phyloP scores from a whole-genome alignment of 2,113 vertebrate genomes.

The Edolisoma coerulescens region DNA sequence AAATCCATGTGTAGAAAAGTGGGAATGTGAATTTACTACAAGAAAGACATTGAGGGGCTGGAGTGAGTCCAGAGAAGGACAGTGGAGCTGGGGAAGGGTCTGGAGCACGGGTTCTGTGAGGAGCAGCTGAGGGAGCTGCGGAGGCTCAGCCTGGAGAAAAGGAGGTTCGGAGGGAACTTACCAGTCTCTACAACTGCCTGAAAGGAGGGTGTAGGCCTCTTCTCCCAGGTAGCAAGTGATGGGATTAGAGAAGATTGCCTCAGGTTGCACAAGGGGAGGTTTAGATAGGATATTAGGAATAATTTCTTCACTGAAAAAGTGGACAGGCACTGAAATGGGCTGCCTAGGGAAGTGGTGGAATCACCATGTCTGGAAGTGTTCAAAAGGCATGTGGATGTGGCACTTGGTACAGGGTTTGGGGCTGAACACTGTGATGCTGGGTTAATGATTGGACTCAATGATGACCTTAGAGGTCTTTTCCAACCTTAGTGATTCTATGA shows the following conservation, averaged over 20 bases:
- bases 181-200: neutral
- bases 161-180: neutral
- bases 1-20: neutral
- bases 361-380: neutral
- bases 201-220: neutral
- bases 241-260: neutral
- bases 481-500: neutral
- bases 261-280: neutral
- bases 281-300: neutral
- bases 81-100: neutral
- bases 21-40: neutral
- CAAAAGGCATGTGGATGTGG: neutral
- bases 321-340: neutral
- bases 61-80: neutral
- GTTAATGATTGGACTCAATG: neutral
- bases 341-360: neutral
- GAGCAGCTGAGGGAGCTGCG: neutral
- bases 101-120: neutral
- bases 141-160: neutral
- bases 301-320: neutral
- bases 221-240: neutral
- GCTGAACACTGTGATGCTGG: neutral
- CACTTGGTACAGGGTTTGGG: neutral
- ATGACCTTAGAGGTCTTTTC: neutral
- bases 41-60: neutral